Conservation (phyloP, 2,888 invertebrate genomes). For the Tachina lurida region DNA sequence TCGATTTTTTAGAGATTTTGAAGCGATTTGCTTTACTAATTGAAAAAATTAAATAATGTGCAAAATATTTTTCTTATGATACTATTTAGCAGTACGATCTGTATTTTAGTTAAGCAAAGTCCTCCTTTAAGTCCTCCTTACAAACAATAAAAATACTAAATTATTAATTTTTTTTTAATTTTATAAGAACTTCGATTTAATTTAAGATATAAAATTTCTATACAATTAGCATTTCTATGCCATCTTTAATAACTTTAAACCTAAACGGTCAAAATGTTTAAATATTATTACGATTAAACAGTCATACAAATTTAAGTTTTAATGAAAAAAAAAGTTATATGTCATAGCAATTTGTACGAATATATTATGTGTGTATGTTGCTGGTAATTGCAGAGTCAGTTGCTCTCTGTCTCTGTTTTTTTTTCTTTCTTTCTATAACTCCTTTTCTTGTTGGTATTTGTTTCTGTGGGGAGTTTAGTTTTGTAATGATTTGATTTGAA, state of each 20-base stretch:
- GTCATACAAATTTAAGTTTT: not conserved
- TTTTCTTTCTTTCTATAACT: not conserved
- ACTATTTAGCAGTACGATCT: no score
- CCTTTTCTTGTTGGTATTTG: not conserved
- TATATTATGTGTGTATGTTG: constrained; percentile 1
- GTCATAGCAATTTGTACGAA: constrained; percentile 32
- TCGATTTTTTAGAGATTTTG: no score
- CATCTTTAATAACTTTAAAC: not conserved
- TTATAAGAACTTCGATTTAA: no score
- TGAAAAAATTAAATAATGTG: no score
- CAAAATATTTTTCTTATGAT: no score
- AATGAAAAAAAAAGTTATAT: not conserved
- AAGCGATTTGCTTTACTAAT: no score
- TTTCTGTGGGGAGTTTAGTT: constrained; percentile 73
- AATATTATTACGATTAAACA: not conserved
- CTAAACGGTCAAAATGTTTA: not conserved
- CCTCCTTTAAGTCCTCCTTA: no score
- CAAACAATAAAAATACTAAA: no score
- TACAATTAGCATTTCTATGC: no score
- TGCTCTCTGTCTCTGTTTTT: not conserved
- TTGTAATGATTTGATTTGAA: constrained; percentile 81
- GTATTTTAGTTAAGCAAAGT: no score
- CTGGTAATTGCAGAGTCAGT: not conserved
- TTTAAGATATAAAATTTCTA: no score
- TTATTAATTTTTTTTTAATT: no score